Conservation (phyloP, 2,797 vertebrate species). For the Malurus leucopterus region DNA sequence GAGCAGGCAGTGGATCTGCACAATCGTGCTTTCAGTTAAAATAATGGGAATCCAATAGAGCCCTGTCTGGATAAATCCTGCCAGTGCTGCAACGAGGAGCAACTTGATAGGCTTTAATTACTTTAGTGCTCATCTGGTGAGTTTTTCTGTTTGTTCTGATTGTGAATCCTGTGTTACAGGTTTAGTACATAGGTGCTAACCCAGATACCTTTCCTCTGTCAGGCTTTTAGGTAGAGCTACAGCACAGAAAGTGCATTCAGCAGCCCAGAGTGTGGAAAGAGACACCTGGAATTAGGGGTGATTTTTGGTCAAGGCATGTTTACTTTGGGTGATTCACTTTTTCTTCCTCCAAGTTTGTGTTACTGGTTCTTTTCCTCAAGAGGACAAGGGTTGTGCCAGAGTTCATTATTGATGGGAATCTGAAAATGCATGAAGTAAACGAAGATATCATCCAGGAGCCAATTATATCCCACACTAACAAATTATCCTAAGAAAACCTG, state of each 20-base stretch:
- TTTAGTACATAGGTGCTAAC: neutral
- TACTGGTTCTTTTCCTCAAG: neutral
- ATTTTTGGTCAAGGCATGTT: neutral
- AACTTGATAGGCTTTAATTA: constrained; percentile 9
- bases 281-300: accelerated
- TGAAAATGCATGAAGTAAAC: constrained; percentile 2
- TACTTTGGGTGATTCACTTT: neutral
- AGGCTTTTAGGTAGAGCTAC: neutral
- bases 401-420: neutral
- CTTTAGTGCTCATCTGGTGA: neutral
- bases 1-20: neutral
- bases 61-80: neutral
- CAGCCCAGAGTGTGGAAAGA: neutral
- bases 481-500: neutral
- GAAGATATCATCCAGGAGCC: neutral
- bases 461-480: neutral
- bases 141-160: neutral
- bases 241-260: neutral
- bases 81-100: neutral
- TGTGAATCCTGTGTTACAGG: neutral
- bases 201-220: neutral
- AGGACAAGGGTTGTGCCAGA: neutral
- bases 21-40: constrained; percentile 5
- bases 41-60: constrained; percentile 15
- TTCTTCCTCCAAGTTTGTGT: neutral